phyloP scores from a whole-genome alignment of 2,797 vertebrate species.

The Crax fasciolata region DNA sequence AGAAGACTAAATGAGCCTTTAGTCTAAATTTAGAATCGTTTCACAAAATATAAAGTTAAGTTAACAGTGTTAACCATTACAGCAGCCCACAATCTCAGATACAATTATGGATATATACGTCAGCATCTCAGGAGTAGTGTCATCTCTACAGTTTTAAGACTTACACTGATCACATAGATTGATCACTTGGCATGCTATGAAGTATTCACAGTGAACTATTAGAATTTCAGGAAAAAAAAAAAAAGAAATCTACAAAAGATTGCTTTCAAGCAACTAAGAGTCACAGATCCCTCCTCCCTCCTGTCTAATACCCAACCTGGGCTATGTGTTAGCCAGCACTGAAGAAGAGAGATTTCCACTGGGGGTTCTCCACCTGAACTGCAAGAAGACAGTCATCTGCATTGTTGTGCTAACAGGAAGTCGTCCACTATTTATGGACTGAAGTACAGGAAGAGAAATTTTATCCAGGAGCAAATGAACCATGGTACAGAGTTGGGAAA shows the following conservation, averaged over 20 bases:
- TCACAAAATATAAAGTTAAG: not conserved
- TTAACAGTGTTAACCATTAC: not conserved
- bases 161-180: not conserved
- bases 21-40: not conserved
- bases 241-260: not conserved
- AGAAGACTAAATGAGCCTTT: not conserved
- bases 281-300: not conserved
- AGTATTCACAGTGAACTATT: not conserved
- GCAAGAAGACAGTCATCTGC: not conserved
- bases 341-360: not conserved
- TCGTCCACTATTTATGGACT: not conserved
- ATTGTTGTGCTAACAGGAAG: not conserved
- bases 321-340: not conserved
- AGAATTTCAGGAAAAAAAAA: not conserved
- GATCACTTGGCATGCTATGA: not conserved
- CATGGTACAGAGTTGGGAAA: not conserved
- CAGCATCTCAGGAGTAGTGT: not conserved
- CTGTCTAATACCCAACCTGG: not conserved
- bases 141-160: not conserved
- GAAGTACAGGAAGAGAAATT: not conserved
- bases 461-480: not conserved
- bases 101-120: fast-evolving
- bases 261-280: not conserved
- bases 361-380: not conserved
- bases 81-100: not conserved